Evolutionary conservation across 2,113 vertebrate species (phyloP), one percentile per base, ranked within the genome.

Genomic region (Charadrius vociferus): DNA sequence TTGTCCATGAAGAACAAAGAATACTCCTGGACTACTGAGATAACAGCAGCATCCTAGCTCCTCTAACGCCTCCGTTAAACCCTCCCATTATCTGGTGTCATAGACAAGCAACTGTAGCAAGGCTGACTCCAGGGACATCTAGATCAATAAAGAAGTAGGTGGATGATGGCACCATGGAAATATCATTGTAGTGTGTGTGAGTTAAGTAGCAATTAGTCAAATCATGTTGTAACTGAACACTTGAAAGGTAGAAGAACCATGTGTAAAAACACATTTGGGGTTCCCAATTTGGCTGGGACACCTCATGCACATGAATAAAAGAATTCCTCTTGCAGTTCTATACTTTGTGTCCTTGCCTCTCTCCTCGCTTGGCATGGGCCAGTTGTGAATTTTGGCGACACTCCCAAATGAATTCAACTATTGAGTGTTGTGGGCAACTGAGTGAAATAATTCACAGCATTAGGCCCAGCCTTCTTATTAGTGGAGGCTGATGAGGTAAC

Each of bases 371-470:
- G 2, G 59, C n/a, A 32, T 1, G 3, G 16, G 16, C 21, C 45
- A 39, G 59, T 26, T 52, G 36, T 2, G 4, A 63, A 9, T n/a
- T 80, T 53, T n/a, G 0, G 0, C 41, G 23, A 65, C 7, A 2
- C 29, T 41, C 30, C 36, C 19, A 39, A 50, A 86, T 2, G 29
- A 15, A 29, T n/a, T 41, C 72, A 77, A 8, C 41, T 67, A 4
- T 10, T 22, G 34, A 65, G 22, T 18, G 18, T 14, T 55, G 23
- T 50, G 32, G 52, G 36, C 59, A 75, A 66, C 5, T 5, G 20
- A 39, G n/a, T 41, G 16, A 59, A 59, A 58, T 41, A 52, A 30
- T 58, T 52, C 63, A 50, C 53, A 68, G 32, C 32, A 15, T 36
- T 39, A 86, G 36, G 30, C 36, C 29, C 20, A 43, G 7, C 26